Conservation (phyloP, 2,888 invertebrate species). For the Xanthorhoe spadicearia region DNA sequence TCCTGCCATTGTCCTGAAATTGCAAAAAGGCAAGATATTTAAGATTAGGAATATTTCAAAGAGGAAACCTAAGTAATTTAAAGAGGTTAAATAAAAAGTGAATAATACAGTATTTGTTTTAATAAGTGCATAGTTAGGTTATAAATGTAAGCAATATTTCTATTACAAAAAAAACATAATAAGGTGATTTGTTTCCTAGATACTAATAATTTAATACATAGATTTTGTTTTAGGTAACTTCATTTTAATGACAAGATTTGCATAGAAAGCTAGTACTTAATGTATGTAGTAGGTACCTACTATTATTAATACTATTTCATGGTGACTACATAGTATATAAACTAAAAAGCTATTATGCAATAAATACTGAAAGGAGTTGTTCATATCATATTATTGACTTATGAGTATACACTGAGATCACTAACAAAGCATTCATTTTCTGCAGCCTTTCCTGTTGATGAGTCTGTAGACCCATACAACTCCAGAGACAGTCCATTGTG, state of each 20-base stretch:
- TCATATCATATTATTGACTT: neutral
- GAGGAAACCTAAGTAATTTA: too few species aligned
- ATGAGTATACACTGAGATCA: constrained; percentile 61
- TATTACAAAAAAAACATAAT: too few species aligned
- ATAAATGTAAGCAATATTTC: too few species aligned
- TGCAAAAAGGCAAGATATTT: too few species aligned
- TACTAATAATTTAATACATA: neutral
- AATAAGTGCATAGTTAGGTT: too few species aligned
- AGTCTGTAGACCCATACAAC: constrained; percentile 59
- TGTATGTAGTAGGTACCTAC: neutral
- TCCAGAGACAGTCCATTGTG: constrained; percentile 63
- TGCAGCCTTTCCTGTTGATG: constrained; percentile 60
- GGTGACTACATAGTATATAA: neutral
- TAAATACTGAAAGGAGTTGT: neutral
- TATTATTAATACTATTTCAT: neutral
- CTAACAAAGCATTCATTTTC: constrained; percentile 64
- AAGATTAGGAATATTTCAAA: too few species aligned
- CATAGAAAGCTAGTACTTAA: too few species aligned
- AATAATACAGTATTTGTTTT: neutral
- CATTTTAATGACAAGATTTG: neutral
- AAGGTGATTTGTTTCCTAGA: neutral
- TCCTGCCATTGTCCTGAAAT: too few species aligned
- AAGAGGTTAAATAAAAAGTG: too few species aligned
- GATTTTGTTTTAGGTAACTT: neutral
- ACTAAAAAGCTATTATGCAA: neutral